Percentiles rank a stretch among this genome's conserved stretches.
Conservation (phyloP, 2,797 vertebrate genomes). For the Enteromius argenteus region DNA sequence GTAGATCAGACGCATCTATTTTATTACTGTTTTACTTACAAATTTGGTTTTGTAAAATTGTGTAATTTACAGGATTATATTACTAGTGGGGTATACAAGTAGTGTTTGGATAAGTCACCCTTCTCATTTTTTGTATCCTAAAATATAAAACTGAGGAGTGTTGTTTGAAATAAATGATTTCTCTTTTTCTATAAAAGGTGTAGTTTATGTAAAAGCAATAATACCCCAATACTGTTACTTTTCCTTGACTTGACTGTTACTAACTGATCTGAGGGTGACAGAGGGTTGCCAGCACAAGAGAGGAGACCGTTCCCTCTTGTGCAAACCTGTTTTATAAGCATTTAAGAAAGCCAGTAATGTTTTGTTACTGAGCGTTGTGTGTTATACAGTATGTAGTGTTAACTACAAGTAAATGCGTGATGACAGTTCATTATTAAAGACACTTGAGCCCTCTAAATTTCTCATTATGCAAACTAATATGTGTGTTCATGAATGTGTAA, state of each 20-base stretch:
- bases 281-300: neutral
- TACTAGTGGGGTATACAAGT: conserved; percentile 45
- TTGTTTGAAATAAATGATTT: conserved; percentile 58
- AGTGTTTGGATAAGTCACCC: conserved; percentile 42
- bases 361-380: conserved; percentile 21
- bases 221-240: conserved; percentile 12
- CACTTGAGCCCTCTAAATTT: neutral
- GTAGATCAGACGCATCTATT: conserved; percentile 36
- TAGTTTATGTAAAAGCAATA: conserved; percentile 40
- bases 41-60: conserved; percentile 59
- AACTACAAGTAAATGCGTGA: neutral
- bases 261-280: conserved; percentile 24
- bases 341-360: conserved; percentile 1
- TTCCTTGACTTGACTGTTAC: conserved; percentile 26
- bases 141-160: conserved; percentile 43
- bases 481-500: conserved; percentile 13
- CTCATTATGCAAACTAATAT: conserved; percentile 7
- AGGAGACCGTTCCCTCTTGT: neutral
- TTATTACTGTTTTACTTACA: conserved; percentile 52
- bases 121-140: conserved; percentile 54
- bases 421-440: conserved; percentile 36
- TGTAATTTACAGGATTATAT: conserved; percentile 44
- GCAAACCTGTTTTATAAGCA: conserved; percentile 19
- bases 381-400: conserved; percentile 8
- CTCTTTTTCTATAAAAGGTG: conserved; percentile 51